Conservation (phyloP, 2,888 invertebrate genomes). For the Plebejus melissa region DNA sequence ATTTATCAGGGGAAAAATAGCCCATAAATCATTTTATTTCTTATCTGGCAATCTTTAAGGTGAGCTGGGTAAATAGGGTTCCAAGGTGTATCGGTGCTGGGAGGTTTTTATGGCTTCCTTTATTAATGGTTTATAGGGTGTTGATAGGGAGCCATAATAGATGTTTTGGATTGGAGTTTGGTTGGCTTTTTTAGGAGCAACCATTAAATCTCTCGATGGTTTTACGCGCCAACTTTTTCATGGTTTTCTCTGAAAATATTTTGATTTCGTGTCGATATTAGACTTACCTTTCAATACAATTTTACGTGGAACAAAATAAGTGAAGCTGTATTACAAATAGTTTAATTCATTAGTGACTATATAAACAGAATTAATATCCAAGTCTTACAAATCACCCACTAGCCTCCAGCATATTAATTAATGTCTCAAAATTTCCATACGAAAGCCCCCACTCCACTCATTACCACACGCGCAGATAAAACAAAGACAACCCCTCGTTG, state of each 20-base stretch:
- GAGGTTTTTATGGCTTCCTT: slow-evolving; percentile 52
- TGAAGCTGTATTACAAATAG: not conserved
- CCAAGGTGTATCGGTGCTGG: slow-evolving; percentile 39
- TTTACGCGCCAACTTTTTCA: not conserved
- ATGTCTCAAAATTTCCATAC: slow-evolving; percentile 27
- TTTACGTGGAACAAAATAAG: too few relatives aligned
- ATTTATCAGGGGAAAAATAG: slow-evolving; percentile 63
- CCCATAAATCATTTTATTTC: slow-evolving; percentile 66
- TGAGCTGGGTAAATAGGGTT: slow-evolving; percentile 44
- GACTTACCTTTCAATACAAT: not conserved
- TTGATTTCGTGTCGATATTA: not conserved
- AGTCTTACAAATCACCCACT: slow-evolving; percentile 6
- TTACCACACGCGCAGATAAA: slow-evolving; percentile 46
- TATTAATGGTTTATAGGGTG: slow-evolving; percentile 46
- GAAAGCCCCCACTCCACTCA: slow-evolving; percentile 36
- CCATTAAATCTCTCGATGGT: not conserved
- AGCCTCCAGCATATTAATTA: slow-evolving; percentile 20
- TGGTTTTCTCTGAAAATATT: not conserved
- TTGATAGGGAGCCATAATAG: slow-evolving; percentile 34
- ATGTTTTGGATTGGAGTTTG: slow-evolving; percentile 26
- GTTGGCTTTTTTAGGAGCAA: slow-evolving; percentile 25
- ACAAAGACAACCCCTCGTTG: slow-evolving; percentile 46
- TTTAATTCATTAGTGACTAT: not conserved
- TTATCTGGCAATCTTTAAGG: slow-evolving; percentile 67
- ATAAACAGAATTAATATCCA: not conserved